These are phyloP conservation scores for Psilanteris sp. DNA, from an alignment of 1,140 invertebrate species.

Conservation along the genomic window DNA sequence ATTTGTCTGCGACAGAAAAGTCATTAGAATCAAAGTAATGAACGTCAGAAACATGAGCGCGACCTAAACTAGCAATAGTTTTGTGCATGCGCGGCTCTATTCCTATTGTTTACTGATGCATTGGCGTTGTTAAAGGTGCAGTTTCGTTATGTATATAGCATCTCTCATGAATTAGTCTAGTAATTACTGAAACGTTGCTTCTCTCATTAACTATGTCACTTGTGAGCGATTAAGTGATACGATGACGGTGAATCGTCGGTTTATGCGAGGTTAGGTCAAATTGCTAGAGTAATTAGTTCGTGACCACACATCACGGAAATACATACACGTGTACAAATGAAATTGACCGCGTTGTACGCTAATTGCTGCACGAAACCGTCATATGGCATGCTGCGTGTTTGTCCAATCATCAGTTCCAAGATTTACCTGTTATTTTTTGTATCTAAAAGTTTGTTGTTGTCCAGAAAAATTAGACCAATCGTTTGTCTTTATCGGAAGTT, in stretches of 20 bases:
- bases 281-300: slow-evolving; percentile 65
- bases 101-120: slow-evolving; percentile 40
- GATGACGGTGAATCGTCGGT: slow-evolving; percentile 61
- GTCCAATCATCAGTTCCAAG: slow-evolving; percentile 44
- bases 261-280: slow-evolving; percentile 62
- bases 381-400: slow-evolving; percentile 32
- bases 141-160: slow-evolving; percentile 6
- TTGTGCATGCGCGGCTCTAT: too few relatives aligned
- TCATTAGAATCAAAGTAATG: too few relatives aligned
- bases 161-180: slow-evolving; percentile 56
- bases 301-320: slow-evolving; percentile 63
- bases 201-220: slow-evolving; percentile 64
- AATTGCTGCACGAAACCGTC: slow-evolving; percentile 59
- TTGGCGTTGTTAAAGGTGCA: slow-evolving; percentile 17
- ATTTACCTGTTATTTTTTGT: slow-evolving; percentile 55
- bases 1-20: too few relatives aligned
- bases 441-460: slow-evolving; percentile 14
- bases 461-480: slow-evolving; percentile 42
- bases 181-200: slow-evolving; percentile 60
- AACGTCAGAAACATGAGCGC: too few relatives aligned
- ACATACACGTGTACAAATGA: slow-evolving; percentile 45
- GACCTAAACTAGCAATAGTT: too few relatives aligned
- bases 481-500: slow-evolving; percentile 11
- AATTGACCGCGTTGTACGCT: slow-evolving; percentile 53
- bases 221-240: slow-evolving; percentile 64